These are phyloP conservation scores for Agrilus cyanescens DNA, from an alignment of 2,888 invertebrate genomes.

Conservation along the genomic window DNA sequence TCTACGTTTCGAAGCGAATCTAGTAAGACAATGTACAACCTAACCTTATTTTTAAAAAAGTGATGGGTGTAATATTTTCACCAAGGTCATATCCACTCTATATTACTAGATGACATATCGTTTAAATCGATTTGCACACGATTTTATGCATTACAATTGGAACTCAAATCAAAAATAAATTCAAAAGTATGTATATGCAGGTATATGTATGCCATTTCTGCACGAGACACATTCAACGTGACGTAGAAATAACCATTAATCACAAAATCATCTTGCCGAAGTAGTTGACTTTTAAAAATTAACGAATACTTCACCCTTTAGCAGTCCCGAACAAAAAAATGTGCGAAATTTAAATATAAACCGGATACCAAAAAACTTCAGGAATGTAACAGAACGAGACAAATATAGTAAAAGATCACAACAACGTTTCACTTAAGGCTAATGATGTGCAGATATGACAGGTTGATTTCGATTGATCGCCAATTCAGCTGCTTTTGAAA, in stretches of 20 bases:
- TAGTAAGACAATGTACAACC: constrained; percentile 24
- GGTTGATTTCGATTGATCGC: too few species aligned
- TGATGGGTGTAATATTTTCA: constrained; percentile 35
- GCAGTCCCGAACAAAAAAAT: too few species aligned
- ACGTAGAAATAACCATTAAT: constrained; percentile 4
- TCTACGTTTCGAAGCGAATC: too few species aligned
- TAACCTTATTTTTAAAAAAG: constrained; percentile 35
- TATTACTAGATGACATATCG: constrained; percentile 18
- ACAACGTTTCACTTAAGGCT: constrained; percentile 3
- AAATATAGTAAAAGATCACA: constrained; percentile 24
- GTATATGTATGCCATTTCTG: background rate
- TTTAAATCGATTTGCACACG: constrained; percentile 11
- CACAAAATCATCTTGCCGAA: too few species aligned
- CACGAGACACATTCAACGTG: constrained; percentile 1
- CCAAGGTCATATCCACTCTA: constrained; percentile 32
- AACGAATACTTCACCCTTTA: too few species aligned
- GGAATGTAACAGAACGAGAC: constrained; percentile 19
- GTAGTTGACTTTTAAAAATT: too few species aligned
- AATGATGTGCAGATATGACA: too few species aligned
- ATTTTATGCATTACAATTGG: constrained; percentile 11
- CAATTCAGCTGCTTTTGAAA: too few species aligned
- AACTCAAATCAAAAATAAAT: constrained; percentile 2
- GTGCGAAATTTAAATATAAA: too few species aligned
- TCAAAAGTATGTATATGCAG: background rate
- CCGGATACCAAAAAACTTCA: constrained; percentile 12